Evolutionary conservation across 2,888 invertebrate genomes (phyloP).

Genomic region (Machimus rusticus): DNA sequence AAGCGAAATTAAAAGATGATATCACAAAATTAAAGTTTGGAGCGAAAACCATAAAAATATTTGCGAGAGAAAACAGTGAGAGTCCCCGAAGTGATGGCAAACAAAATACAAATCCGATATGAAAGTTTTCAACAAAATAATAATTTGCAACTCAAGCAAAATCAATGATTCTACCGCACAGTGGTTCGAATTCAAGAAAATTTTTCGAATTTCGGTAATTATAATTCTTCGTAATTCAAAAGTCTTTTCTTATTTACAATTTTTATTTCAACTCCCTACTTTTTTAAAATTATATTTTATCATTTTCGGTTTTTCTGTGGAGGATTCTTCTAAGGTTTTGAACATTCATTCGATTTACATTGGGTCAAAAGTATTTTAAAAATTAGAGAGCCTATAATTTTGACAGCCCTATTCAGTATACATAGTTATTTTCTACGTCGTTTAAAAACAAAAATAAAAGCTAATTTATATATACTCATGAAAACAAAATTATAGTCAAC

Average conservation of each 20-base stretch:
- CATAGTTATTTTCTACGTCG: too few relatives aligned
- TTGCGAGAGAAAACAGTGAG: not conserved
- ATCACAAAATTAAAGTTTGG: not conserved
- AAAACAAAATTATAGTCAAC: too few relatives aligned
- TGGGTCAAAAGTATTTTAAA: too few relatives aligned
- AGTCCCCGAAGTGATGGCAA: not conserved
- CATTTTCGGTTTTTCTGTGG: not conserved
- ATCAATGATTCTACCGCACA: not conserved
- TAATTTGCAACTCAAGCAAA: not conserved
- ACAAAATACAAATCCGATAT: not conserved
- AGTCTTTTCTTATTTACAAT: not conserved
- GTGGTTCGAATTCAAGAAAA: not conserved
- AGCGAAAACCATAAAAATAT: not conserved
- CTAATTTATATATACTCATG: too few relatives aligned
- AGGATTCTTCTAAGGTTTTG: too few relatives aligned
- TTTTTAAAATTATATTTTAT: not conserved
- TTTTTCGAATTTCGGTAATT: not conserved
- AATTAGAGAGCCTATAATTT: too few relatives aligned
- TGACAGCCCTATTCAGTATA: too few relatives aligned
- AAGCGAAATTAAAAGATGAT: conserved; percentile 30
- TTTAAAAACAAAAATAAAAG: too few relatives aligned
- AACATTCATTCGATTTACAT: too few relatives aligned
- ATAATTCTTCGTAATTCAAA: too few relatives aligned
- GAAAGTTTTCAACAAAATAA: not conserved
- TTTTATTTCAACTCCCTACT: too few relatives aligned